Evolutionary conservation across 2,888 invertebrate genomes (phyloP), one percentile per base, ranked within the genome.

Genomic region (Philonicus albiceps): DNA sequence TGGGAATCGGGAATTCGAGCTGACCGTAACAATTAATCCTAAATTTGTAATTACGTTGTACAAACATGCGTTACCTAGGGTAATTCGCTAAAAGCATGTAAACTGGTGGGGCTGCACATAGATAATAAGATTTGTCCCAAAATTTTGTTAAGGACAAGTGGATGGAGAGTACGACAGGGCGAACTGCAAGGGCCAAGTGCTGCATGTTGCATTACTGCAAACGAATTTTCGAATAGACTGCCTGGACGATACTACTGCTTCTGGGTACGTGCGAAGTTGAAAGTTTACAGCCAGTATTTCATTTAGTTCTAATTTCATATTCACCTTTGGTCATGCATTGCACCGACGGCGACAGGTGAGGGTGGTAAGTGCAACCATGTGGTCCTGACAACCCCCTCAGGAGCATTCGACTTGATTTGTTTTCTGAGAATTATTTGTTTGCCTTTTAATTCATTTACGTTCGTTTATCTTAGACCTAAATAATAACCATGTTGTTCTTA

Each of bases 261-360:
- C 49, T 27, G 64, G 64, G 27, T 64, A 30, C n/a, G n/a, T 34
- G 34, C 22, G 55, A 31, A 81, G 19, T 22, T 81, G 64, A 81
- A 81, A 81, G 55, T 34, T 78, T 53, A 19, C 22, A 27, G 1
- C 55, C 64, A 34, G 30, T 53, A 81, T 55, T 53, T 64, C 55
- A 81, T 81, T 81, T 64, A 81, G 34, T 34, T 81, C 49, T 80
- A 80, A 80, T 80, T 81, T 81, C 53, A 81, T 81, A 55, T 81
- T 19, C 37, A 64, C 31, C 81, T 81, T 49, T n/a, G 64, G 22
- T 22, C 30, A 64, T n/a, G 81, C 27, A 11, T 27, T 27, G 19
- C 64, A 64, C 27, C 22, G 64, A 7, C 2, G 19, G 22, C 19
- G 8, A 5, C 22, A 55, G 55, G 55, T 55, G 22, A 49, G 22